Evolutionary conservation across 2,113 vertebrate species (phyloP).

Genomic region (Bucco capensis): DNA sequence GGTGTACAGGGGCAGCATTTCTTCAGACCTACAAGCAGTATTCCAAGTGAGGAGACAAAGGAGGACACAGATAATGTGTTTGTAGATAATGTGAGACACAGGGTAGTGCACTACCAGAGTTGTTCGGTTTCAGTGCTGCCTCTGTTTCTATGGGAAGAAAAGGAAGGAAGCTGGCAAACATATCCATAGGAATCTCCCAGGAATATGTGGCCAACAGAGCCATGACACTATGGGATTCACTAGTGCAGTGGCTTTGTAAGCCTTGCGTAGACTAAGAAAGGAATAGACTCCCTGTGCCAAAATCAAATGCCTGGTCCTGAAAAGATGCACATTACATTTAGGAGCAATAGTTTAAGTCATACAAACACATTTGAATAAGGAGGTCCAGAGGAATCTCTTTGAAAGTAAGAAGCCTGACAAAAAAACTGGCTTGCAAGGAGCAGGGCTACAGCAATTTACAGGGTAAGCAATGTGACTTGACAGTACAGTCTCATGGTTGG

Average conservation of each 20-base stretch:
- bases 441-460: fast-evolving
- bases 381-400: not conserved
- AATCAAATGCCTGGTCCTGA: not conserved
- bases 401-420: not conserved
- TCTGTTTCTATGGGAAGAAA: not conserved
- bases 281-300: not conserved
- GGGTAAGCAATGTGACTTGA: not conserved
- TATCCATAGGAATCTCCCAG: not conserved
- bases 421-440: not conserved
- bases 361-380: not conserved
- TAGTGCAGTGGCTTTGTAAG: not conserved
- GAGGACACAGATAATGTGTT: not conserved
- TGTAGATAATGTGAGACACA: not conserved
- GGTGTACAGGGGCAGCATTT: not conserved
- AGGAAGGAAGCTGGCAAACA: not conserved
- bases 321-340: not conserved
- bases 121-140: not conserved
- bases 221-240: not conserved
- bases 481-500: not conserved
- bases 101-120: not conserved
- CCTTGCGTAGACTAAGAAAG: not conserved
- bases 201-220: not conserved
- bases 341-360: not conserved
- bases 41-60: not conserved
- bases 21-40: not conserved